Percentiles rank a stretch among this genome's conserved stretches.
Conservation (phyloP, 2,888 invertebrate species). For the Nomada ferruginata region DNA sequence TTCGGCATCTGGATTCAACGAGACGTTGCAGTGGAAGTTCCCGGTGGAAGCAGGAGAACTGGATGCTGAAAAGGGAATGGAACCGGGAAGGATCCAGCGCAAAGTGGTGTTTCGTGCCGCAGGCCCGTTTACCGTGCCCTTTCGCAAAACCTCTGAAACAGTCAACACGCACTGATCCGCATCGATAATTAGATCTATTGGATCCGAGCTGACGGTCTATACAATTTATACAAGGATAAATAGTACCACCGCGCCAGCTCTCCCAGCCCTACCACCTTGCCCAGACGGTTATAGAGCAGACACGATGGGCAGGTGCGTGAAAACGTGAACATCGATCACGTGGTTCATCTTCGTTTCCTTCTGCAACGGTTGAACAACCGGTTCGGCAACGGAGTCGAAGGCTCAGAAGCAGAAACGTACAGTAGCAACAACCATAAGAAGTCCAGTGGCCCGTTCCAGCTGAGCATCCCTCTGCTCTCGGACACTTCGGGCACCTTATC, state of each 20-base stretch:
- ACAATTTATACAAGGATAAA: no score
- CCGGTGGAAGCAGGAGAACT: no score
- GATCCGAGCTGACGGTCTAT: no score
- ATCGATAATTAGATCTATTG: no score
- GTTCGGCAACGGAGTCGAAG: background rate
- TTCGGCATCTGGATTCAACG: no score
- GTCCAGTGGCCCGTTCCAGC: constrained; percentile 78
- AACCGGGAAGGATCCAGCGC: no score
- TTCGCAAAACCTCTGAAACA: no score
- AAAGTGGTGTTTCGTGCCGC: no score
- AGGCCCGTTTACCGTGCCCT: no score
- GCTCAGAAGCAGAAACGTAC: background rate
- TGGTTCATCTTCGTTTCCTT: constrained; percentile 77
- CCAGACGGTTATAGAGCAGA: constrained; percentile 84
- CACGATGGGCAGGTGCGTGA: constrained; percentile 78
- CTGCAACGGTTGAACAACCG: constrained; percentile 76
- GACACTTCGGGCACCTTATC: background rate
- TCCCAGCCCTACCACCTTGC: constrained; percentile 86
- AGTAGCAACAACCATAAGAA: constrained; percentile 45
- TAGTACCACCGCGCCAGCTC: constrained; percentile 86
- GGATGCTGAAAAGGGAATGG: no score
- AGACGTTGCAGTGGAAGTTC: no score
- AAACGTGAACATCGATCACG: constrained; percentile 77
- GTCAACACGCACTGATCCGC: no score
- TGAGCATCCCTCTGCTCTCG: constrained; percentile 78